Percentiles rank a stretch among this genome's conserved stretches.
Conservation (phyloP, 2,113 vertebrate species). For the Okapia johnstoni region DNA sequence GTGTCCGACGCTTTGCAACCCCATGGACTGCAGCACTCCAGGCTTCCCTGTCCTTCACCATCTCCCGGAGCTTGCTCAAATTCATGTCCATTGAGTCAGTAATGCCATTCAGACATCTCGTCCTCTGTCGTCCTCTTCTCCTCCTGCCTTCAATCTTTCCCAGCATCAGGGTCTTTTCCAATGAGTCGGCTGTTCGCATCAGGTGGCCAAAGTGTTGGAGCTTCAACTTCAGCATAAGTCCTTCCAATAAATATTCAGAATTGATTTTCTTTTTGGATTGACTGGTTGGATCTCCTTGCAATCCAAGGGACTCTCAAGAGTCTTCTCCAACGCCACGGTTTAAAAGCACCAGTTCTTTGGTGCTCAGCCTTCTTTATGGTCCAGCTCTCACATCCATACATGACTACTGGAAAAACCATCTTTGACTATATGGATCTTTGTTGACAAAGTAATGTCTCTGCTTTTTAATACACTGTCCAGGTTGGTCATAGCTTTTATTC, state of each 20-base stretch:
- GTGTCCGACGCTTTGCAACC: not conserved
- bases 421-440: not conserved
- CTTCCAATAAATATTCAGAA: too few species aligned
- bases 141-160: not conserved
- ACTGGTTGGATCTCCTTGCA: too few species aligned
- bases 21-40: not conserved
- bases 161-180: not conserved
- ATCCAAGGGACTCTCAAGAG: not conserved
- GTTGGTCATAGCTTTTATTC: not conserved
- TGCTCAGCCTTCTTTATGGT: not conserved
- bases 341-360: not conserved
- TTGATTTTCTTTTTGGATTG: too few species aligned
- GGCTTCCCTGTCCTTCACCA: not conserved
- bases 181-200: not conserved
- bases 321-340: not conserved
- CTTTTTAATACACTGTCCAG: not conserved
- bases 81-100: not conserved
- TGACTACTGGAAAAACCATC: not conserved
- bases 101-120: not conserved
- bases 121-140: not conserved
- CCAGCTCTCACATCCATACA: not conserved
- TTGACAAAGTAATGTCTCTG: not conserved
- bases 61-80: not conserved
- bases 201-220: too few species aligned
- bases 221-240: too few species aligned